Evolutionary conservation across 2,797 vertebrate species (phyloP).

Genomic region (Limosa lapponica): DNA sequence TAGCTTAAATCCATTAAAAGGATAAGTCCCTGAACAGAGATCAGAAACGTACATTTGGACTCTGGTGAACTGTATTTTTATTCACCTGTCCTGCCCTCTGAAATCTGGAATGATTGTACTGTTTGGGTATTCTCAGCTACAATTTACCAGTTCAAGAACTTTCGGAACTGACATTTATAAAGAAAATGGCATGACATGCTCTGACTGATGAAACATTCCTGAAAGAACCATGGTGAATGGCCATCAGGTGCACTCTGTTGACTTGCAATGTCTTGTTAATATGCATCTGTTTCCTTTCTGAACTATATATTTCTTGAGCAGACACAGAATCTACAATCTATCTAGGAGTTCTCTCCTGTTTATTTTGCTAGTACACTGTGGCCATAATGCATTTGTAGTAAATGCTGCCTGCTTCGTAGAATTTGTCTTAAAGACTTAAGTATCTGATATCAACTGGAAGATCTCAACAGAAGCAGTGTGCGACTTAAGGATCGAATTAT

Average conservation of each 20-base stretch:
- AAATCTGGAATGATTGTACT: background rate
- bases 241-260: background rate
- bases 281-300: background rate
- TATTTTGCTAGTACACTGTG: background rate
- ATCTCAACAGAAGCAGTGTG: background rate
- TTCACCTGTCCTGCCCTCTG: background rate
- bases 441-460: background rate
- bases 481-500: background rate
- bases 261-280: background rate
- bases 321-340: background rate
- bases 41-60: background rate
- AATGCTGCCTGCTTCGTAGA: background rate
- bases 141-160: background rate
- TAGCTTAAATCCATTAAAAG: background rate
- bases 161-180: background rate
- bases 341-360: background rate
- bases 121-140: background rate
- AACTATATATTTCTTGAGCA: background rate
- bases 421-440: background rate
- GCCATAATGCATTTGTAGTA: background rate
- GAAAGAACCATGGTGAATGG: background rate
- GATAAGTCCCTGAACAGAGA: background rate
- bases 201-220: background rate
- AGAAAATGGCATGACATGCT: background rate
- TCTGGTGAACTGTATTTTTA: background rate